Evolutionary conservation across 2,113 vertebrate genomes (phyloP).

Genomic region (Serinus canaria): DNA sequence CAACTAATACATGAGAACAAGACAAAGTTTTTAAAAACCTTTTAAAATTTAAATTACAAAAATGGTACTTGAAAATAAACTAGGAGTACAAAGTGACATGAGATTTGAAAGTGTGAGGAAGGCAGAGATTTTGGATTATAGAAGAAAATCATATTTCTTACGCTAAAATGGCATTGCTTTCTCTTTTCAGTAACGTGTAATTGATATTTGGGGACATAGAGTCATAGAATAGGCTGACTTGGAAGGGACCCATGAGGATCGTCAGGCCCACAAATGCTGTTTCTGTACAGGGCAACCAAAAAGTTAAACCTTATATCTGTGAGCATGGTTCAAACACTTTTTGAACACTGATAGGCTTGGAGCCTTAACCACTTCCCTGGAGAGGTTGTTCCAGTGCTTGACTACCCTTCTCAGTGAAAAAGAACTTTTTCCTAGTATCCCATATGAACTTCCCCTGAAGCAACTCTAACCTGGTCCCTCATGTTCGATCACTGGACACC

Average conservation of each 20-base stretch:
- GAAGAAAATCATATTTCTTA: neutral
- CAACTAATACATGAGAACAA: neutral
- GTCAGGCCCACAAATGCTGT: neutral
- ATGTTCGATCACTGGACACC: rapidly evolving
- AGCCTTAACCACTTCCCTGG: too few relatives aligned
- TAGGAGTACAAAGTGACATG: neutral
- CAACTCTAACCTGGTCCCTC: neutral
- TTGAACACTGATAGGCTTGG: neutral
- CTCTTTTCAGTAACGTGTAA: neutral
- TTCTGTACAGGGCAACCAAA: neutral
- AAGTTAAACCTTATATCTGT: neutral
- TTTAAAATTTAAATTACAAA: neutral
- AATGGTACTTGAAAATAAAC: neutral
- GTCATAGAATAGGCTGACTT: neutral
- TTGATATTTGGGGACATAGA: neutral
- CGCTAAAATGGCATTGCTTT: neutral
- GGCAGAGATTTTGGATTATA: neutral
- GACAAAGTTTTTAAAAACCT: neutral
- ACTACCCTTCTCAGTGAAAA: neutral
- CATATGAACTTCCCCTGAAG: neutral
- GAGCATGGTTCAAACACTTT: neutral
- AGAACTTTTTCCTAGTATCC: neutral
- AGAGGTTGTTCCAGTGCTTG: neutral
- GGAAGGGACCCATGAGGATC: rapidly evolving
- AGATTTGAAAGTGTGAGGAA: neutral